phyloP scores from a whole-genome alignment of 1,140 invertebrate genomes.

The Acromyrmex charruanus region DNA sequence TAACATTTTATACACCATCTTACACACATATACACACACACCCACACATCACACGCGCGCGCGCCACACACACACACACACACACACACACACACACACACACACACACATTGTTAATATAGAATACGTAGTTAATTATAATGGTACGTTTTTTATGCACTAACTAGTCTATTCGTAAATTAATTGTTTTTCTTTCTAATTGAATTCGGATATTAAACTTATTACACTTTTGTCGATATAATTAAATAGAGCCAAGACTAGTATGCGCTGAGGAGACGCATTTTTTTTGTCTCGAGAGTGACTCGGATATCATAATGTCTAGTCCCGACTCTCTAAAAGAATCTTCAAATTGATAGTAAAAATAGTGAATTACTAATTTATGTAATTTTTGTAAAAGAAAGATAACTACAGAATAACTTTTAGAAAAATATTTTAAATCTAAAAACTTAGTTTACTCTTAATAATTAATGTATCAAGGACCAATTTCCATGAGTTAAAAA shows the following conservation, averaged over 20 bases:
- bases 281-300: no score
- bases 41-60: no score
- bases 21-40: no score
- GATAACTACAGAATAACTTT: not conserved
- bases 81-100: no score
- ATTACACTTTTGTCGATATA: not conserved
- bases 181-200: not conserved
- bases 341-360: not conserved
- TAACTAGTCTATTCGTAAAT: not conserved
- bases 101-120: not conserved
- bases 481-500: no score
- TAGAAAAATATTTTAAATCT: not conserved
- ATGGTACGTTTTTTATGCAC: not conserved
- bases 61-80: no score
- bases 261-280: no score
- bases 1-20: no score
- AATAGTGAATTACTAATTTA: not conserved
- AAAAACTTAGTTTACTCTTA: not conserved
- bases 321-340: not conserved
- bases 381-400: not conserved
- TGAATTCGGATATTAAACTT: not conserved
- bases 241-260: not conserved
- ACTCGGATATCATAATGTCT: no score
- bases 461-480: no score
- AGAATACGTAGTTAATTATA: not conserved